Evolutionary conservation across 2,888 invertebrate genomes (phyloP), one percentile per base, ranked within the genome.

Genomic region (Cecidostiba fungosa): DNA sequence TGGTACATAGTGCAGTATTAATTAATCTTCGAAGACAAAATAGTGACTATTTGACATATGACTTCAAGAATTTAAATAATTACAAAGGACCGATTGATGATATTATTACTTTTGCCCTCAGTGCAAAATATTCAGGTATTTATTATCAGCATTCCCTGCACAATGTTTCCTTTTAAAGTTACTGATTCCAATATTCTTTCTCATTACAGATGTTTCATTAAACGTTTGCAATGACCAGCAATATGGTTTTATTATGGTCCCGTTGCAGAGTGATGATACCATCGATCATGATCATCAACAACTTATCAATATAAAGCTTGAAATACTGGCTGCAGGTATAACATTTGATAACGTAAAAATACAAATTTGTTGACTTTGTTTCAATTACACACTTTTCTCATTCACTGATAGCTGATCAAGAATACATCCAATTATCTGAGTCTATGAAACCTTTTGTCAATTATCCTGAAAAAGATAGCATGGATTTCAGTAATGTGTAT

Each of bases 1-100:
- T 99, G 98, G 95, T 99, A 2, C 98, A 98, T 92, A 96, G 97
- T 0, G 97, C 97, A 6, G 96, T 99, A 19, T 94, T 99, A 66
- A 95, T 99, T 54, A 95, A 98, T 92, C 93, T 99, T 82, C 95
- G 95, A 26, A 93, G 94, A 82, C 90, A 91, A 0, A 92, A 92
- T 1, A 95, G 97, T 0, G 95, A 96, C 85, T 89, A 91, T 19
- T 94, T 99, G 10, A 97, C 98, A 0, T 99, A 98, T 91, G 94
- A 96, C 86, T 95, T 96, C 0, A 92, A 94, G 1, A 96, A 95
- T 78, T 90, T 96, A 0, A 90, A 91, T 3, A 91, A 94, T n/a
- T 97, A 97, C 89, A 93, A 95, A 80, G 98, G 98, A 0, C 97
- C 98, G 0, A 94, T 95, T 0, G 99, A 99, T 94, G 99, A 99